phyloP scores from a whole-genome alignment of 2,888 invertebrate species.

The Malacosoma neustria region DNA sequence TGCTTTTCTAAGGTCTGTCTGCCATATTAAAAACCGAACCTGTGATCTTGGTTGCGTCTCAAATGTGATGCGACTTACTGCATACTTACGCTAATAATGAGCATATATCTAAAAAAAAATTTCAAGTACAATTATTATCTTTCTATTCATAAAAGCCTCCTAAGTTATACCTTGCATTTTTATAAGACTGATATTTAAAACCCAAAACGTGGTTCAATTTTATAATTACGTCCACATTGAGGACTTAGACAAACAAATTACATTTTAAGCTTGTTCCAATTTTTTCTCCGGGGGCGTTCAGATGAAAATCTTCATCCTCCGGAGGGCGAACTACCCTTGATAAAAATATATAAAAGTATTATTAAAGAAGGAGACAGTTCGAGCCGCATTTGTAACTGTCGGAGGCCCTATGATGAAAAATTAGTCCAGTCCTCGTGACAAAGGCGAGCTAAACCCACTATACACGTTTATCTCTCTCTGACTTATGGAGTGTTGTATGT shows the following conservation, averaged over 20 bases:
- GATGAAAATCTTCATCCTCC: conserved; percentile 66
- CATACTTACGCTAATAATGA: too few species aligned
- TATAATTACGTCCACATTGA: conserved; percentile 43
- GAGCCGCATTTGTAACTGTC: conserved; percentile 74
- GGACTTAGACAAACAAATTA: conserved; percentile 53
- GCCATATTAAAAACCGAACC: too few species aligned
- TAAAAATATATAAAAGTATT: conserved; percentile 65
- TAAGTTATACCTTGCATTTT: too few species aligned
- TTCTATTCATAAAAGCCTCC: too few species aligned
- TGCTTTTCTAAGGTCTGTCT: too few species aligned
- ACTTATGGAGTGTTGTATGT: conserved; percentile 25
- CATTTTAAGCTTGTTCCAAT: conserved; percentile 62
- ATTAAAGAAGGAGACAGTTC: conserved; percentile 76
- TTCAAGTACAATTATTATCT: too few species aligned
- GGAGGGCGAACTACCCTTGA: conserved; percentile 70
- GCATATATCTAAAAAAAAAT: too few species aligned
- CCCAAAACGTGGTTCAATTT: conserved; percentile 14
- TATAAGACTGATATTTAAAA: too few species aligned
- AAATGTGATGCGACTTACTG: too few species aligned
- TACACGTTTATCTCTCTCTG: conserved; percentile 50
- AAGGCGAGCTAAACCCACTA: conserved; percentile 69
- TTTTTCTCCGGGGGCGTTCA: conserved; percentile 42
- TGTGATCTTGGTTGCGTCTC: too few species aligned
- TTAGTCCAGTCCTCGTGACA: conserved; percentile 73
- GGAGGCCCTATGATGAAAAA: conserved; percentile 75